phyloP scores from a whole-genome alignment of 2,797 vertebrate genomes.

The Ambastaia sidthimunki region DNA sequence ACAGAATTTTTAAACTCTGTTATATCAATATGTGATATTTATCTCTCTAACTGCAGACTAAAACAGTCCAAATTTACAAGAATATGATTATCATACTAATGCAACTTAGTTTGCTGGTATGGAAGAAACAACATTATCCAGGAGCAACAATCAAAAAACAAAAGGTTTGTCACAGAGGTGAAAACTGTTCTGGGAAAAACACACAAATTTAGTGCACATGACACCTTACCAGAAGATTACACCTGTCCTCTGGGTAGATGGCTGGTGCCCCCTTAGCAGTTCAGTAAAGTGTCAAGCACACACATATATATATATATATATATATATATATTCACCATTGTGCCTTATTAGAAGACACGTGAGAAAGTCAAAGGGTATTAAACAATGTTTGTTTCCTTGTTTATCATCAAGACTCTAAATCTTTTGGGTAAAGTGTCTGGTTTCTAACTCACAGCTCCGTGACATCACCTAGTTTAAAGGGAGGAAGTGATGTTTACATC shows the following conservation, averaged over 20 bases:
- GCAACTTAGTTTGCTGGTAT: neutral
- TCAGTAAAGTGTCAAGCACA: neutral
- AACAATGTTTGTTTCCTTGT: neutral
- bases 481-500: constrained; percentile 40
- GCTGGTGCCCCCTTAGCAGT: too few species aligned
- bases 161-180: neutral
- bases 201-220: neutral
- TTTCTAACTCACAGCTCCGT: neutral
- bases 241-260: neutral
- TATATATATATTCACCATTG: neutral
- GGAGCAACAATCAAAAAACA: neutral
- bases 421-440: neutral
- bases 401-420: neutral
- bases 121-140: neutral
- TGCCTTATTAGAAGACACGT: neutral
- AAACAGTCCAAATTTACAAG: constrained; percentile 13
- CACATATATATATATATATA: too few species aligned
- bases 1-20: neutral
- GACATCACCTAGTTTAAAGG: neutral
- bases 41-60: neutral
- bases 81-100: neutral
- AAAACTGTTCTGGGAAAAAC: neutral
- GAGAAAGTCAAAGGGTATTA: neutral
- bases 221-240: neutral
- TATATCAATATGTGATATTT: constrained; percentile 2